Base-by-base conservation (phyloP, 2,113 vertebrate genomes). In the Paradoxurus hermaphroditus region DNA sequence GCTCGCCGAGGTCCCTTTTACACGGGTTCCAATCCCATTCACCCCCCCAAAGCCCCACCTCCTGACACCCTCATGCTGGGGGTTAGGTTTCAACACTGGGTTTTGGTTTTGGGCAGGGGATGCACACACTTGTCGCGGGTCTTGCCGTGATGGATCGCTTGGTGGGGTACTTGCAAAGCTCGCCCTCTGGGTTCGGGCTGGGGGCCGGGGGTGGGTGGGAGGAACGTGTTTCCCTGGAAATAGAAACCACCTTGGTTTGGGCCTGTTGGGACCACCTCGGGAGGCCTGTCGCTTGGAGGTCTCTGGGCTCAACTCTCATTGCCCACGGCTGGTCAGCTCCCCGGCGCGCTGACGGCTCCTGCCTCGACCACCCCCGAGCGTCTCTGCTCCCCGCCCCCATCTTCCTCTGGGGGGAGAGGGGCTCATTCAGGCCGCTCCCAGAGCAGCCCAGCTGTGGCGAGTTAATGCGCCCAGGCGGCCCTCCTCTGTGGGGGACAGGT, bases 201-300 rank as follows among this genome's bases (percentile, higher is more conserved):
- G 23, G 0, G 0, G 23, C 81, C 0, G 4, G 16, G 70, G 23
- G 59, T 18, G 65, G 11, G 29, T 0, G 0, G 41, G n/a, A 49
- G 93, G 29, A 78, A 51, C 21, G 0, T 0, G 0, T 0, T 91
- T 70, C n/a, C 39, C 12, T 0, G 0, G 46, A 82, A 56, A 9
- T 8, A 41, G 94, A 63, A 4, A 2, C 29, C 1, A 1, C n/a
- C 34, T 84, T 23, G 39, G 5, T 49, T n/a, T 19, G 39, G 59
- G 79, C 46, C 91, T 67, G 13, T 18, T 0, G 3, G 51, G 63
- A 59, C 73, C 41, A 23, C 65, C 34, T 49, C 0, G 4, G 23
- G 90, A 34, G 16, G 59, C 11, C 4, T 2, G 7, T 67, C 67
- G 39, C 51, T 21, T 1, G 31, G 78, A 19, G 78, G 23, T 19